Evolutionary conservation across 2,888 invertebrate genomes (phyloP).

Genomic region (Acanthoscelides obtectus): DNA sequence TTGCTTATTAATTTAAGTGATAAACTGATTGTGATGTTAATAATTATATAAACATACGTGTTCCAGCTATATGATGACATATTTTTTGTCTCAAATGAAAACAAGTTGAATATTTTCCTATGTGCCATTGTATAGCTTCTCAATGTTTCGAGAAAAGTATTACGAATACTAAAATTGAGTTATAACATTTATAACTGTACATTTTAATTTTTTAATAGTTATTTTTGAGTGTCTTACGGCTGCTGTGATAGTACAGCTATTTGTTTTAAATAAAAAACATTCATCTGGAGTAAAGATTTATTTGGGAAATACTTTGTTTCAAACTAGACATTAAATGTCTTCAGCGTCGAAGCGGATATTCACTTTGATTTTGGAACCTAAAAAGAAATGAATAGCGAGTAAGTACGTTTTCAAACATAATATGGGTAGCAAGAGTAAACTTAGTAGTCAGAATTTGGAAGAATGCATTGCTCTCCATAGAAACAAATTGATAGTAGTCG

Average conservation of each 20-base stretch:
- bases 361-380: slow-evolving; percentile 12
- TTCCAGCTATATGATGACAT: slow-evolving; percentile 11
- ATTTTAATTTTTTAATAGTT: not conserved
- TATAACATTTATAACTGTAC: slow-evolving; percentile 13
- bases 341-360: not conserved
- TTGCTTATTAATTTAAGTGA: slow-evolving; percentile 16
- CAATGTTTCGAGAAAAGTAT: slow-evolving; percentile 7
- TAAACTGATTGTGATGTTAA: slow-evolving; percentile 23
- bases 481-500: too few relatives aligned
- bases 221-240: not conserved
- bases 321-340: not conserved
- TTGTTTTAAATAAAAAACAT: slow-evolving; percentile 27
- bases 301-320: not conserved
- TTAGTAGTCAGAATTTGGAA: too few relatives aligned
- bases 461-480: too few relatives aligned
- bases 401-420: not conserved
- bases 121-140: slow-evolving; percentile 14
- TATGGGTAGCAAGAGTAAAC: not conserved
- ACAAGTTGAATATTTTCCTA: not conserved
- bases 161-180: slow-evolving; percentile 14
- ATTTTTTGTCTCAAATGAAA: slow-evolving; percentile 1
- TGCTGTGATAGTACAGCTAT: slow-evolving; percentile 26
- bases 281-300: not conserved
- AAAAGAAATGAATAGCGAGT: slow-evolving; percentile 6
- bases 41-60: not conserved